These are phyloP conservation scores for Lithobius niger DNA, from an alignment of 1,140 invertebrate genomes.

Conservation along the genomic window DNA sequence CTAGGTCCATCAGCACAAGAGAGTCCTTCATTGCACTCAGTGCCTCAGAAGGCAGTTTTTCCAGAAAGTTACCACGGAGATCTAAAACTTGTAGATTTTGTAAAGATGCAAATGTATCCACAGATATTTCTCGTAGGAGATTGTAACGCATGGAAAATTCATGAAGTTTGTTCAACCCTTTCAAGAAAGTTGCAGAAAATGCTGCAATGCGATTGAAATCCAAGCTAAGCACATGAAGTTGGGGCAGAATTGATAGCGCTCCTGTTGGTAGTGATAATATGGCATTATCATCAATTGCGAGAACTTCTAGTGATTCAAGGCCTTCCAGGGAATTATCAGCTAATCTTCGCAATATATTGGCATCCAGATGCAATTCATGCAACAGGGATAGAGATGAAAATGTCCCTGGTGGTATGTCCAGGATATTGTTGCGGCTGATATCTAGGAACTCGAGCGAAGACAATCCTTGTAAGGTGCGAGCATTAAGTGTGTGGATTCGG, in stretches of 20 bases:
- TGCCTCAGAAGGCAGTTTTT: conserved; percentile 51
- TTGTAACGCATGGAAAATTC: conserved; percentile 59
- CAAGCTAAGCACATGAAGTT: conserved; percentile 55
- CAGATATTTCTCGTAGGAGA: conserved; percentile 68
- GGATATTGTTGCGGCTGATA: conserved; percentile 67
- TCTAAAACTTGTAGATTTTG: conserved; percentile 49
- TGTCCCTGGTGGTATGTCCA: conserved; percentile 58
- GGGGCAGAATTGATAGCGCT: conserved; percentile 55
- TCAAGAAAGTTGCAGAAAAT: conserved; percentile 49
- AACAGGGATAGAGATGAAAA: conserved; percentile 56
- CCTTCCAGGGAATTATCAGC: conserved; percentile 75
- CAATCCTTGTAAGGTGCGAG: conserved; percentile 43
- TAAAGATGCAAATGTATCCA: conserved; percentile 50
- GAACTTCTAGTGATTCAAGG: conserved; percentile 53
- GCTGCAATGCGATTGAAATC: conserved; percentile 78
- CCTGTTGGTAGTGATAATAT: conserved; percentile 66
- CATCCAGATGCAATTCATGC: conserved; percentile 59
- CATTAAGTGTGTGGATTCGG: background rate
- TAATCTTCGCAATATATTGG: conserved; percentile 70
- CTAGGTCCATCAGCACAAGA: conserved; percentile 48
- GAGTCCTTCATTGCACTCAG: conserved; percentile 44
- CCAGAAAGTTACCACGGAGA: conserved; percentile 53
- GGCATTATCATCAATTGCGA: conserved; percentile 76
- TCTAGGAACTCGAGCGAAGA: conserved; percentile 57
- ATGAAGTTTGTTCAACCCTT: conserved; percentile 24